A percentile compares a stretch with the other conserved stretches of the same genome.
These are phyloP conservation scores for Drosophila tropicalis DNA, from an alignment of 1,140 invertebrate species.

Conservation along the genomic window DNA sequence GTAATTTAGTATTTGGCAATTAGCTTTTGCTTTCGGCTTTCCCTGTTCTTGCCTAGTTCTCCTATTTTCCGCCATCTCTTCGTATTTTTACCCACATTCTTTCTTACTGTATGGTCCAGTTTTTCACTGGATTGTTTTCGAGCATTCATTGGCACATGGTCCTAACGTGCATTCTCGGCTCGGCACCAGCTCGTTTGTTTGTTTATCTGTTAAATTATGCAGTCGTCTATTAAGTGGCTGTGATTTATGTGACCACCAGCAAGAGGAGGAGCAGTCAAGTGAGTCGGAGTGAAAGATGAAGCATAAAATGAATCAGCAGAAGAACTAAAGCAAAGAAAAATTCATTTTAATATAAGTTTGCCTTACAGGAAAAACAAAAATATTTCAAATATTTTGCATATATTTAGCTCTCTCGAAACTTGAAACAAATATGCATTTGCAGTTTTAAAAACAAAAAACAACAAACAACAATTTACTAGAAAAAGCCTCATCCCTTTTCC, in stretches of 20 bases:
- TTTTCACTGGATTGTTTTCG: not conserved
- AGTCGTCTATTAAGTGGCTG: constrained; percentile 78
- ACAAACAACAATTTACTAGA: too few species aligned
- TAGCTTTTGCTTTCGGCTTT: constrained; percentile 75
- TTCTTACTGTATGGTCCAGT: constrained; percentile 9
- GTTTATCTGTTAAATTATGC: constrained; percentile 81
- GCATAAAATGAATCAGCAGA: constrained; percentile 5
- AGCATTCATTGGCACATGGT: constrained; percentile 56
- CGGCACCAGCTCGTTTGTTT: constrained; percentile 59
- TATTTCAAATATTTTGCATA: constrained; percentile 13
- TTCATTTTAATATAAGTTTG: constrained; percentile 40
- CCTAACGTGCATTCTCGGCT: constrained; percentile 48
- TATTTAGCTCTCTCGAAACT: constrained; percentile 31
- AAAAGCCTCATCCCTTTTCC: too few species aligned
- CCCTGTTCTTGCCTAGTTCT: constrained; percentile 15
- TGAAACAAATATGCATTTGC: constrained; percentile 21
- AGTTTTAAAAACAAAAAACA: not conserved
- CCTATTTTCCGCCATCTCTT: constrained; percentile 9
- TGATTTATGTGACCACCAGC: constrained; percentile 68
- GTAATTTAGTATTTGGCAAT: constrained; percentile 82
- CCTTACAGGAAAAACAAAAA: constrained; percentile 8
- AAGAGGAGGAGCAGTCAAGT: not conserved
- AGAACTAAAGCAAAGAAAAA: constrained; percentile 16
- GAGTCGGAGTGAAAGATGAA: not conserved
- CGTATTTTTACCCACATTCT: constrained; percentile 1